These are phyloP conservation scores for Terebella lapidaria DNA, from an alignment of 2,888 invertebrate species.

Conservation along the genomic window DNA sequence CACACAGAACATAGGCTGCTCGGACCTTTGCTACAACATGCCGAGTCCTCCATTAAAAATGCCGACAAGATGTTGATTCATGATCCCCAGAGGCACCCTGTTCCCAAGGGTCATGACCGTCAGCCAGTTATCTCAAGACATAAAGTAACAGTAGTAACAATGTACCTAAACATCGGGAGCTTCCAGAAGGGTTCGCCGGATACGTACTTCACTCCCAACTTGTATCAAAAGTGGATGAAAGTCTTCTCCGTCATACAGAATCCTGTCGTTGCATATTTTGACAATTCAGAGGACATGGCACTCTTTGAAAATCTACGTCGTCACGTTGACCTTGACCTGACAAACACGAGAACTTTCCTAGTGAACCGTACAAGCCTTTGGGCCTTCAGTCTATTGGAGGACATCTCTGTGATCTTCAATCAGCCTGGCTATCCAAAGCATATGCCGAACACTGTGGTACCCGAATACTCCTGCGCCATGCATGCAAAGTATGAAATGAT, in stretches of 20 bases:
- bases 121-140: too few relatives aligned
- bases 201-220: conserved; percentile 19
- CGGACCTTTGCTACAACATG: too few relatives aligned
- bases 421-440: conserved; percentile 33
- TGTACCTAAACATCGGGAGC: conserved; percentile 20
- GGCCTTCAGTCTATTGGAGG: conserved; percentile 30
- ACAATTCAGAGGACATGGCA: conserved; percentile 24
- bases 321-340: conserved; percentile 17
- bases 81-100: too few relatives aligned
- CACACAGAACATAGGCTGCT: too few relatives aligned
- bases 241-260: conserved; percentile 34
- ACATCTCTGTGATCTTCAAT: conserved; percentile 29
- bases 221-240: conserved; percentile 36
- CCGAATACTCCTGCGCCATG: conserved; percentile 41
- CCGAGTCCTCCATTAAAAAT: too few relatives aligned
- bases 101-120: too few relatives aligned
- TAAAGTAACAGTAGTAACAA: conserved; percentile 22
- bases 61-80: too few relatives aligned
- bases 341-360: conserved; percentile 26
- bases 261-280: conserved; percentile 35
- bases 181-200: conserved; percentile 20
- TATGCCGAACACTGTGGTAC: conserved; percentile 38
- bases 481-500: conserved; percentile 44
- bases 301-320: conserved; percentile 26
- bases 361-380: conserved; percentile 28